A percentile compares a stretch with the other conserved stretches of the same genome.
Evolutionary conservation across 2,888 invertebrate genomes (phyloP).

Genomic region (Tachina grossa): DNA sequence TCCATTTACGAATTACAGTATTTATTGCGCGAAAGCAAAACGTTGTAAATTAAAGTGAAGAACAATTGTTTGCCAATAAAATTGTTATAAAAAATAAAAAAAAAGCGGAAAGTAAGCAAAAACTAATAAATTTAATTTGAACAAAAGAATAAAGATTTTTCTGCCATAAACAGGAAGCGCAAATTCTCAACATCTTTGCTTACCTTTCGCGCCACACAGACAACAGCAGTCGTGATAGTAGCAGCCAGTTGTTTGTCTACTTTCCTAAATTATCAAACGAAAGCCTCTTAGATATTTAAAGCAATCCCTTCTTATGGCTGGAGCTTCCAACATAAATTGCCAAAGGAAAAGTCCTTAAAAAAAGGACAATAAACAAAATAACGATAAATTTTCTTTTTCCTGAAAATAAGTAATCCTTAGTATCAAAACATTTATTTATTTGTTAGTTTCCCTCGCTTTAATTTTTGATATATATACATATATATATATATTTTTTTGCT

Average conservation of each 20-base stretch:
- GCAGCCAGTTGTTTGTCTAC: background rate
- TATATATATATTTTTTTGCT: too few relatives aligned
- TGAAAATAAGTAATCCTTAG: constrained; percentile 14
- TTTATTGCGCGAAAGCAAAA: background rate
- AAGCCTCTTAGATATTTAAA: too few relatives aligned
- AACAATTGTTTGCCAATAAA: constrained; percentile 63
- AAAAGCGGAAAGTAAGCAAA: constrained; percentile 27
- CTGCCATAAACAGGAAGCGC: constrained; percentile 13
- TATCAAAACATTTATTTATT: constrained; percentile 16
- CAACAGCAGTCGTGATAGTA: background rate
- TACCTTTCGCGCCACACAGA: background rate
- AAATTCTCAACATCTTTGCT: constrained; percentile 8
- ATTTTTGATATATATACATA: too few relatives aligned
- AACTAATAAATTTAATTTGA: constrained; percentile 56
- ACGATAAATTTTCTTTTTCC: background rate
- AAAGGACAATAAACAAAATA: background rate
- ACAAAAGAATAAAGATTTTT: constrained; percentile 35
- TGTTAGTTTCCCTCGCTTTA: background rate
- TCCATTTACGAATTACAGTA: constrained; percentile 1
- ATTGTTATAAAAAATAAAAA: constrained; percentile 34
- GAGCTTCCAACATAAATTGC: background rate
- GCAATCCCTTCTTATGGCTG: too few relatives aligned
- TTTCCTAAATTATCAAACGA: background rate
- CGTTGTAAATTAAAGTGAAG: constrained; percentile 37
- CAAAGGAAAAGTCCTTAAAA: constrained; percentile 1